Evolutionary conservation across 1,140 invertebrate genomes (phyloP).

Genomic region (Drosophila lini): DNA sequence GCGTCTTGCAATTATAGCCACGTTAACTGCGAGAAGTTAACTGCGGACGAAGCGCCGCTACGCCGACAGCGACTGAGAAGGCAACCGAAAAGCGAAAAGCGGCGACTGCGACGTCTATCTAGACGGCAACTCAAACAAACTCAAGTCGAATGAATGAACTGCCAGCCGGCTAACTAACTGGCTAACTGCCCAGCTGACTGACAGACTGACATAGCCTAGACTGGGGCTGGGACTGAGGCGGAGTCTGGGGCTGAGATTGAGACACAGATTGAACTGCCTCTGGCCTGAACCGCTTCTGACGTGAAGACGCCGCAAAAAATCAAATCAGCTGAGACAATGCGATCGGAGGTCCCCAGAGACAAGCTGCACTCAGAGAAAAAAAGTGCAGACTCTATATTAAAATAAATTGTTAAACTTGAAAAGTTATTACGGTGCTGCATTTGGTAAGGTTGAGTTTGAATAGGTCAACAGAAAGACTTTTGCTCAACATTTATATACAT

Average conservation of each 20-base stretch:
- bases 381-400: too few species aligned
- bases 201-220: conserved; percentile 24
- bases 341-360: conserved; percentile 7
- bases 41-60: conserved; percentile 42
- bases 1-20: conserved; percentile 72
- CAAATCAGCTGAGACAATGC: conserved; percentile 66
- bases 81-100: conserved; percentile 13
- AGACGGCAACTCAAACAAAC: conserved; percentile 46
- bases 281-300: conserved; percentile 34
- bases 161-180: conserved; percentile 15
- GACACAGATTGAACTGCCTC: conserved; percentile 16
- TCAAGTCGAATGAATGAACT: conserved; percentile 30
- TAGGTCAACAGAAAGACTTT: too few species aligned
- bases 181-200: conserved; percentile 43
- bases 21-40: conserved; percentile 62
- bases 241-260: conserved; percentile 15
- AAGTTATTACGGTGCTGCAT: too few species aligned
- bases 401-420: too few species aligned
- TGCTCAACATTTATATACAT: too few species aligned
- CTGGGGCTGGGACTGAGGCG: conserved; percentile 20
- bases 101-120: conserved; percentile 42
- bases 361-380: background rate
- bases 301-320: conserved; percentile 66
- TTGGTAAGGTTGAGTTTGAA: background rate
- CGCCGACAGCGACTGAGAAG: conserved; percentile 34